These are phyloP conservation scores for Neodontobutis hainanensis DNA, from an alignment of 2,113 vertebrate species.

Conservation along the genomic window DNA sequence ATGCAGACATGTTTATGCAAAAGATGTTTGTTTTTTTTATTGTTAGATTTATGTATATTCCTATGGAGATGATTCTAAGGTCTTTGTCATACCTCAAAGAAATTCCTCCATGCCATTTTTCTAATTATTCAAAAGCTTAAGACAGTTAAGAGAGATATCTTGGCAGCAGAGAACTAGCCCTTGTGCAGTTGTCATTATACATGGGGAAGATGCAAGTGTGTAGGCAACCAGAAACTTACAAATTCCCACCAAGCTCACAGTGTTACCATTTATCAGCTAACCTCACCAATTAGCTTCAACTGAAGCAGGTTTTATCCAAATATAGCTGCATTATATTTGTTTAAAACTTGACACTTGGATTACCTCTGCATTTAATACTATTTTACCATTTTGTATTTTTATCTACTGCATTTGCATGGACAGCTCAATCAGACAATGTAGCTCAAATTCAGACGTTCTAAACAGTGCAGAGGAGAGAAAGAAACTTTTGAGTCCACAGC, in stretches of 20 bases:
- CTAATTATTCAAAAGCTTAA: slow-evolving; percentile 55
- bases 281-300: slow-evolving; percentile 43
- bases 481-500: too few relatives aligned
- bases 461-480: too few relatives aligned
- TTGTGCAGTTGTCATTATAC: slow-evolving; percentile 87
- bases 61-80: slow-evolving; percentile 58
- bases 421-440: too few relatives aligned
- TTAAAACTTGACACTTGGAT: slow-evolving; percentile 40
- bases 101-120: slow-evolving; percentile 36
- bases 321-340: slow-evolving; percentile 17
- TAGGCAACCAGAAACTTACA: slow-evolving; percentile 42
- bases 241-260: slow-evolving; percentile 44
- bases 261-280: slow-evolving; percentile 40
- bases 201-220: slow-evolving; percentile 46
- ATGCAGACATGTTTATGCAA: slow-evolving; percentile 56
- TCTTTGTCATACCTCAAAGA: slow-evolving; percentile 49
- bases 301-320: slow-evolving; percentile 28
- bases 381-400: too few relatives aligned
- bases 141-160: slow-evolving; percentile 84
- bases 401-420: too few relatives aligned
- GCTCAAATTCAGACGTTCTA: too few relatives aligned
- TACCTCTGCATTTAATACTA: slow-evolving; percentile 24
- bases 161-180: slow-evolving; percentile 85
- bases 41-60: slow-evolving; percentile 57
- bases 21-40: slow-evolving; percentile 51